These are phyloP conservation scores for Eulithis testata DNA, from an alignment of 2,888 invertebrate genomes.

Conservation along the genomic window DNA sequence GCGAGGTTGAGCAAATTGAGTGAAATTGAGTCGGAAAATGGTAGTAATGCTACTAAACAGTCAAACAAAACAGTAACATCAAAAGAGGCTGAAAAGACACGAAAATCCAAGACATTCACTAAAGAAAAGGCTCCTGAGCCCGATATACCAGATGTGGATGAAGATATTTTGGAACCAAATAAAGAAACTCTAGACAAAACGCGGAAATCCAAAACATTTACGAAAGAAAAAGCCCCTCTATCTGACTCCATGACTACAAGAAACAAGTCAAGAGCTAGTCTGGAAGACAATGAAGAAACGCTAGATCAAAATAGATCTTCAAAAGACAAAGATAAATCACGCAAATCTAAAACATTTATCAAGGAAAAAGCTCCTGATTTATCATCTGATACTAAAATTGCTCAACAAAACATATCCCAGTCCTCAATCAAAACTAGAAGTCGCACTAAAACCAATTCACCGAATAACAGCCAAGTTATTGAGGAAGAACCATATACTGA, in stretches of 20 bases:
- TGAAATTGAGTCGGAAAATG: conserved; percentile 52
- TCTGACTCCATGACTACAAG: conserved; percentile 1
- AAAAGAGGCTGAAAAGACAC: conserved; percentile 36
- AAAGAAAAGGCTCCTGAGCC: conserved; percentile 27
- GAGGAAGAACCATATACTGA: conserved; percentile 3
- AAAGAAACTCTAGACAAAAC: conserved; percentile 13
- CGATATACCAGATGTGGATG: conserved; percentile 3
- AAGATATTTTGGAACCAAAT: conserved; percentile 13
- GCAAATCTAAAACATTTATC: conserved; percentile 29
- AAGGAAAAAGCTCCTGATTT: conserved; percentile 13
- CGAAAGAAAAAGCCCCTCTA: conserved; percentile 12
- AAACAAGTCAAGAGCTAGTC: conserved; percentile 11
- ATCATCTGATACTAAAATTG: conserved; percentile 8
- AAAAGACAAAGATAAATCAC: conserved; percentile 11
- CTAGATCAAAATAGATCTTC: background rate
- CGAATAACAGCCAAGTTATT: conserved; percentile 12
- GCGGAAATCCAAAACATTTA: conserved; percentile 27
- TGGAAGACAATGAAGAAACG: conserved; percentile 2
- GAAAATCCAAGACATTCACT: conserved; percentile 43
- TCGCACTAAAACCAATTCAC: conserved; percentile 13
- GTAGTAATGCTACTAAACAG: conserved; percentile 41
- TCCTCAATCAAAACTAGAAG: conserved; percentile 25
- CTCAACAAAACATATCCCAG: conserved; percentile 29
- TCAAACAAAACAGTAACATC: conserved; percentile 47
- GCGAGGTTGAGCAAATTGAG: conserved; percentile 56